Percentiles rank a stretch among this genome's conserved stretches.
Conservation (phyloP, 2,888 invertebrate species). For the Eustalomyia histrio region DNA sequence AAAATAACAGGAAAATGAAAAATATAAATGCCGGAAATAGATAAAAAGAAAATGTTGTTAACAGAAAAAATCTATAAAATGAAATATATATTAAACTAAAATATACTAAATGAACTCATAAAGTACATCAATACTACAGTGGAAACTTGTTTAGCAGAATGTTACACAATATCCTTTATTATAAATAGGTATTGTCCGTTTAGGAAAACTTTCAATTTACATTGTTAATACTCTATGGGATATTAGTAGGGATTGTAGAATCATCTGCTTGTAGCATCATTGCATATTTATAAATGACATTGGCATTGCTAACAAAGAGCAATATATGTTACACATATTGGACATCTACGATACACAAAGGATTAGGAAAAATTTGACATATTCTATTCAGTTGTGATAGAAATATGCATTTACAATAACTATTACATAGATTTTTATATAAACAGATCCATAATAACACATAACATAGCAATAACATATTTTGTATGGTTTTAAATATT, state of each 20-base stretch:
- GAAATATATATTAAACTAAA: too few species aligned
- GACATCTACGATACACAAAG: slow-evolving; percentile 38
- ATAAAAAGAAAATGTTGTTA: neutral
- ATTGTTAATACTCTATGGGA: too few species aligned
- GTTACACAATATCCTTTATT: too few species aligned
- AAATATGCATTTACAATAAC: too few species aligned
- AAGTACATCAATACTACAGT: too few species aligned
- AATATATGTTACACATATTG: slow-evolving; percentile 35
- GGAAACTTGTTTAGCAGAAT: too few species aligned
- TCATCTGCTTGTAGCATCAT: neutral
- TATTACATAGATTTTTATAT: neutral
- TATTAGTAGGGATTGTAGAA: too few species aligned
- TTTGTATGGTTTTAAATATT: too few species aligned
- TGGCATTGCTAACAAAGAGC: neutral
- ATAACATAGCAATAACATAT: neutral
- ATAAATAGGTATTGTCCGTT: too few species aligned
- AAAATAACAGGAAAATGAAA: slow-evolving; percentile 55
- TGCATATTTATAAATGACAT: neutral
- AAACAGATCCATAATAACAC: neutral
- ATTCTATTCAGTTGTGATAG: neutral
- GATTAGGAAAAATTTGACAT: slow-evolving; percentile 7
- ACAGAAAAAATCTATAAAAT: too few species aligned
- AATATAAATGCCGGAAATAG: slow-evolving; percentile 33
- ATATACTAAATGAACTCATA: too few species aligned
- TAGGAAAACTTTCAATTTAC: too few species aligned